phyloP scores from a whole-genome alignment of 2,888 invertebrate species.

The Conus canariensis region DNA sequence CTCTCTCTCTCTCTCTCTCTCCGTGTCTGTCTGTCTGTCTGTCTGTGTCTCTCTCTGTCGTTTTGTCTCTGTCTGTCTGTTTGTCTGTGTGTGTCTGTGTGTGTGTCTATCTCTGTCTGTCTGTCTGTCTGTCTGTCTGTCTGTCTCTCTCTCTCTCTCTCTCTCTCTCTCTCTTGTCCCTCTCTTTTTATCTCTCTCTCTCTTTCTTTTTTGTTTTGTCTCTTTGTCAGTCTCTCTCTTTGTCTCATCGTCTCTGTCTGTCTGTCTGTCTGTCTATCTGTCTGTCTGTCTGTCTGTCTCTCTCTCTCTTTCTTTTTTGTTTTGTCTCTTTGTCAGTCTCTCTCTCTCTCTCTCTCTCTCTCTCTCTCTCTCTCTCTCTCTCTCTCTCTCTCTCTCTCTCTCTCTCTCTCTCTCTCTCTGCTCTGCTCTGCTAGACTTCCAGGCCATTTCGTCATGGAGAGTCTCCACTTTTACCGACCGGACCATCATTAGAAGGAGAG shows the following conservation, averaged over 20 bases:
- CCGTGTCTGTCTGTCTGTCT: no score
- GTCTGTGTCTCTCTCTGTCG: no score
- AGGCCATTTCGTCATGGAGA: background rate
- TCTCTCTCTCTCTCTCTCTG: no score
- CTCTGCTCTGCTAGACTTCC: background rate
- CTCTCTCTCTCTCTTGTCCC: background rate
- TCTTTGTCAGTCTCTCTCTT: background rate
- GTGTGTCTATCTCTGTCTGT: background rate
- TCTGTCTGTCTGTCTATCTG: background rate
- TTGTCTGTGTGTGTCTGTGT: background rate
- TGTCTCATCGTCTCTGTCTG: background rate
- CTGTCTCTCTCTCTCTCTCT: background rate
- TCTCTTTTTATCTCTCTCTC: background rate
- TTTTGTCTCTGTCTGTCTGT: no score
- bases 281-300: background rate
- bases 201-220: background rate
- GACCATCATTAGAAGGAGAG: constrained; percentile 18
- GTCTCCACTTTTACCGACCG: background rate
- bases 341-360: no score
- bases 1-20: no score
- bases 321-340: no score
- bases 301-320: no score
- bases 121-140: background rate
- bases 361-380: no score
- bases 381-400: no score